Evolutionary conservation across 1,140 invertebrate species (phyloP), one percentile per base, ranked within the genome.

Genomic region (Gonioctena quinquepunctata): DNA sequence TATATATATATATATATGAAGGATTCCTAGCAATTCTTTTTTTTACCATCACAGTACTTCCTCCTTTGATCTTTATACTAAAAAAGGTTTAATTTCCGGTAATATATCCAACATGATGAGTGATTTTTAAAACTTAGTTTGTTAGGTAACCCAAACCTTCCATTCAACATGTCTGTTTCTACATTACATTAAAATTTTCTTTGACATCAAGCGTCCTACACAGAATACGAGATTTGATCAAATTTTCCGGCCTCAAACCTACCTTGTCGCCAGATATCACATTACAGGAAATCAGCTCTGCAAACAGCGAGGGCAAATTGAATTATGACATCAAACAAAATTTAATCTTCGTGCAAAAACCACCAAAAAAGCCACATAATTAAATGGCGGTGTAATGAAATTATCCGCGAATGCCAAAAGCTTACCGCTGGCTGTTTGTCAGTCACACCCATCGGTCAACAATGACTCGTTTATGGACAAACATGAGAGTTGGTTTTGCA

Each of bases 381-480:
- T 62, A 62, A 62, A 62, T 27, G 60, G 21, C 18, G 33, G 26
- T 28, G 26, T 62, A 62, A 62, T 62, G 60, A 62, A 62, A 62
- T 62, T 62, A 62, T 26, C 60, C 27, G 26, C 60, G 11, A 62
- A 48, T 22, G 60, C 27, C 60, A 22, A 33, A 49, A 69, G 48
- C 16, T 57, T 56, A 25, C 25, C 21, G 67, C 25, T 42, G 68
- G 27, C 27, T 70, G 64, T 73, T 73, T 73, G 63, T 70, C 68
- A 66, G 71, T 63, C 71, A 69, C 71, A 67, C 71, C 71, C 71
- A 27, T 73, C 69, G 65, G 66, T 70, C 71, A 73, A 73, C 71
- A 70, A 70, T 70, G 68, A 70, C 63, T 73, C 71, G 71, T 73
- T 62, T 67, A 57, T 69, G 68, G 57, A 65, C 71, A 72, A 72